These are phyloP conservation scores for Tachypleus tridentatus DNA, from an alignment of 1,140 invertebrate species.

Conservation along the genomic window DNA sequence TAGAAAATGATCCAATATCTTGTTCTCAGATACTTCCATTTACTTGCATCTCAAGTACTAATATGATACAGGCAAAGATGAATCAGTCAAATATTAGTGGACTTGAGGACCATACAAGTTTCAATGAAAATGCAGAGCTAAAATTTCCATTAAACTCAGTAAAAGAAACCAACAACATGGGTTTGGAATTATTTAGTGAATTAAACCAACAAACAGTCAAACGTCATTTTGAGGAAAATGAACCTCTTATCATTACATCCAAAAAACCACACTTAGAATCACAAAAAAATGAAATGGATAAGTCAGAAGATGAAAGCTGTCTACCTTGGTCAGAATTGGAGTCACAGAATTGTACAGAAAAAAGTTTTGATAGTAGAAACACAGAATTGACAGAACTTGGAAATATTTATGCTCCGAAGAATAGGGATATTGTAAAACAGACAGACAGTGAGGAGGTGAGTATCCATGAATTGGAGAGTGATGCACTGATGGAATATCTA, in stretches of 20 bases:
- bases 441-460: slow-evolving; percentile 19
- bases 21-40: no score
- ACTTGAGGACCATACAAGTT: slow-evolving; percentile 8
- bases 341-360: not conserved
- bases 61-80: not conserved
- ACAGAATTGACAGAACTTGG: not conserved
- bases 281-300: not conserved
- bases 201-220: slow-evolving; percentile 4
- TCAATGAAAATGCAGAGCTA: not conserved
- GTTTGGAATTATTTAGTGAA: not conserved
- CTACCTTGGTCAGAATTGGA: slow-evolving; percentile 3
- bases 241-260: not conserved
- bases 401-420: not conserved
- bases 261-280: slow-evolving; percentile 11
- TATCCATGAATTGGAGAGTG: slow-evolving; percentile 54
- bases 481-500: slow-evolving; percentile 51
- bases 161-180: not conserved
- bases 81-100: slow-evolving; percentile 8
- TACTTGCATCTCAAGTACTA: no score
- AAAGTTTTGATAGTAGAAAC: not conserved
- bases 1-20: no score
- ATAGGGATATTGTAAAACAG: not conserved
- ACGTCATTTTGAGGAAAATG: slow-evolving; percentile 10
- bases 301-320: not conserved
- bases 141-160: not conserved